phyloP scores from a whole-genome alignment of 1,140 invertebrate species.

The Lerema accius region DNA sequence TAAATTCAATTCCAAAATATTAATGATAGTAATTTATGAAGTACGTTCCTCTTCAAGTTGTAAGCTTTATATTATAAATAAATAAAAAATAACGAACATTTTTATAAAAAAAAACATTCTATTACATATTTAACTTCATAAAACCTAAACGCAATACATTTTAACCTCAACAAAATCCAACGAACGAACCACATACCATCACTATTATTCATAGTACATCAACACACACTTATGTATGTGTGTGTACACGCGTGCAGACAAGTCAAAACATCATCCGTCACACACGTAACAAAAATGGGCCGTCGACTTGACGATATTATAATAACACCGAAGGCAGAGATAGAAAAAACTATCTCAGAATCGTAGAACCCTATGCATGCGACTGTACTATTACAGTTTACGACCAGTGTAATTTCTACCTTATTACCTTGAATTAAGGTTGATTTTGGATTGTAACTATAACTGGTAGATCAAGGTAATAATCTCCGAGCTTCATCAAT shows the following conservation, averaged over 20 bases:
- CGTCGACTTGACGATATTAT: constrained; percentile 74
- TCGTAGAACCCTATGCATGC: constrained; percentile 40
- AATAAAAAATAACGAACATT: too few relatives aligned
- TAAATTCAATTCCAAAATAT: too few relatives aligned
- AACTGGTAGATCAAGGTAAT: constrained; percentile 57
- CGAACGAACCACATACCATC: not conserved
- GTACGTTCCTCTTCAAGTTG: too few relatives aligned
- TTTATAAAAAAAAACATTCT: too few relatives aligned
- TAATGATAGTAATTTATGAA: too few relatives aligned
- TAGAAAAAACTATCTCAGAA: constrained; percentile 57
- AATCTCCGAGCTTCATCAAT: constrained; percentile 80
- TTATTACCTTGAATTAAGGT: constrained; percentile 37
- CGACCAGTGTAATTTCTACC: constrained; percentile 37
- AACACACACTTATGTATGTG: constrained; percentile 5
- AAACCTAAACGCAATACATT: too few relatives aligned
- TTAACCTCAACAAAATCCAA: not conserved
- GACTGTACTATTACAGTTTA: constrained; percentile 56
- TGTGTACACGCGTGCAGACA: constrained; percentile 3
- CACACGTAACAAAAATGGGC: constrained; percentile 60
- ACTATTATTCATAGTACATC: constrained; percentile 10
- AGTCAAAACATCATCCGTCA: constrained; percentile 68
- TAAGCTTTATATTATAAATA: too few relatives aligned
- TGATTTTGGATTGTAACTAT: constrained; percentile 21
- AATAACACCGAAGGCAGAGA: constrained; percentile 75
- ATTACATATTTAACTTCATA: too few relatives aligned